A percentile compares a stretch with the other conserved stretches of the same genome.
phyloP scores from a whole-genome alignment of 1,140 invertebrate species.

The Ceratosolen fusciceps region DNA sequence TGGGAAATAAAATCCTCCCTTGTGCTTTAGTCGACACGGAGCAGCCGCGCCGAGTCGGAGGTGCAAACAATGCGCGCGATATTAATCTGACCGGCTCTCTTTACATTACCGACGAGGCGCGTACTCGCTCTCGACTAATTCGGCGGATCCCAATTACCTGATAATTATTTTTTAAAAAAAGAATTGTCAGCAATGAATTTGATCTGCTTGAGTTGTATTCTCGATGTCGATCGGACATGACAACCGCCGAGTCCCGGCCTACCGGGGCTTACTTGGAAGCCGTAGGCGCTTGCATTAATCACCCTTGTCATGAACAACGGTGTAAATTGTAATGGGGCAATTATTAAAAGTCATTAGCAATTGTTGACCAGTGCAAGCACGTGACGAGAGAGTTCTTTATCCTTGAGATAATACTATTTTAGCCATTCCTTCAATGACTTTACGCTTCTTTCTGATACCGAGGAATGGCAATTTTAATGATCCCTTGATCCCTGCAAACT shows the following conservation, averaged over 20 bases:
- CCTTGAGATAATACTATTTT: background rate
- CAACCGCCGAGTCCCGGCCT: background rate
- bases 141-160: background rate
- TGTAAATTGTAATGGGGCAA: background rate
- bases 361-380: background rate
- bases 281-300: background rate
- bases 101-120: background rate
- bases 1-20: conserved; percentile 4
- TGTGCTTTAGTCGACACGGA: background rate
- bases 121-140: background rate
- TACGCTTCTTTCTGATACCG: background rate
- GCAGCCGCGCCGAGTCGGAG: too few species aligned
- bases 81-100: background rate
- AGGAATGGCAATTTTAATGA: background rate
- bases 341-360: background rate
- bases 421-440: background rate
- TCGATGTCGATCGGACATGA: background rate
- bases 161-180: background rate
- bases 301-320: background rate
- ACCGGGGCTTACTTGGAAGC: background rate
- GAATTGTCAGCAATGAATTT: background rate
- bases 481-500: background rate
- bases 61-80: background rate
- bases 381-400: too few species aligned
- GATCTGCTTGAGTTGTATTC: background rate